These are phyloP conservation scores for Centruroides sculpturatus DNA, from an alignment of 1,140 invertebrate genomes.

Conservation along the genomic window DNA sequence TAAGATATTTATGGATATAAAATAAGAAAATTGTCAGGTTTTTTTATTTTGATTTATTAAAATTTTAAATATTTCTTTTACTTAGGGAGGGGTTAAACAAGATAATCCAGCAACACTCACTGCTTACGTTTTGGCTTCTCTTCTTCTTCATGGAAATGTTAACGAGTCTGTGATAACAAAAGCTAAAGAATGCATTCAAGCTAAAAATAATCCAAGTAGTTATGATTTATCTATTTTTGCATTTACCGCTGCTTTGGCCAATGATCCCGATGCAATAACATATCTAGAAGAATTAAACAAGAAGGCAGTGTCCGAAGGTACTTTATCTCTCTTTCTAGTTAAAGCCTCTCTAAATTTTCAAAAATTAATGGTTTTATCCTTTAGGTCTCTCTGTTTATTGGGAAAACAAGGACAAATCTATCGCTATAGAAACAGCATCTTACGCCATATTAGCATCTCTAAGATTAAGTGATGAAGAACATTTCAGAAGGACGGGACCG, in stretches of 20 bases:
- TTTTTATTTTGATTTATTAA: no score
- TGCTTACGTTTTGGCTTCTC: neutral
- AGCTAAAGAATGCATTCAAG: neutral
- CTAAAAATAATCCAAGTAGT: neutral
- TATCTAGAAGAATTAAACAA: neutral
- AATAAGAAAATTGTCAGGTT: no score
- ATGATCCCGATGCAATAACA: neutral
- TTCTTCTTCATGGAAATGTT: neutral
- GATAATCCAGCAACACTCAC: neutral
- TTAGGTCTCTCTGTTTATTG: neutral
- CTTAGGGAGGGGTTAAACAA: neutral
- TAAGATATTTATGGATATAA: neutral
- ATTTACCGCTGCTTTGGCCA: neutral
- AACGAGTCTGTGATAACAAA: neutral
- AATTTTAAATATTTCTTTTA: neutral
- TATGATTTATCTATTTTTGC: neutral
- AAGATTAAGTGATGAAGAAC: constrained; percentile 35
- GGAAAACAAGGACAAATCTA: neutral
- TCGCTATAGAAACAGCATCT: constrained; percentile 55
- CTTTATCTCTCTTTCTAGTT: no score
- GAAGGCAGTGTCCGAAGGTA: neutral
- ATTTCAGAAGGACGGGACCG: constrained; percentile 39
- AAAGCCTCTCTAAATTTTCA: no score
- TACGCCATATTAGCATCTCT: constrained; percentile 50
- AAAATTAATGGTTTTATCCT: no score